Base-by-base conservation (phyloP, 2,888 invertebrate species). In the Nemotelus nigrinus region DNA sequence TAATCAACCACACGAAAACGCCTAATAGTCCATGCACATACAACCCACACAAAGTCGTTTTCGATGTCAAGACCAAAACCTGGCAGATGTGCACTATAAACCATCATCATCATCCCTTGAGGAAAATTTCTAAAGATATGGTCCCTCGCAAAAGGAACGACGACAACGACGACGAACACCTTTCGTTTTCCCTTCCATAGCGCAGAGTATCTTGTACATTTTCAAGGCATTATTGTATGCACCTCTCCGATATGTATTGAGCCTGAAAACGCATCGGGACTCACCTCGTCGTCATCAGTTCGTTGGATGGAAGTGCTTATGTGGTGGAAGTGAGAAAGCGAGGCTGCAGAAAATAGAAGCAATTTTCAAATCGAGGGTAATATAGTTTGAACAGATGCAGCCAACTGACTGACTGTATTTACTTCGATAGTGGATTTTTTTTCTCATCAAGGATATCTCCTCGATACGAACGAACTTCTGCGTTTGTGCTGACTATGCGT, bases 351-450 rank as follows among this genome's bases (percentile, higher is more conserved):
- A 64, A 41, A 7, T 45, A 58, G 10, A 45, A 41, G 60, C 48
- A 41, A 58, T 45, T 72, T 45, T 58, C 45, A 60, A 25, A 58
- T 58, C 44, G 60, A 74, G 50, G 74, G 74, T 25, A 25, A 25
- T 25, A 44, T 53, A 50, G 43, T 44, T 71, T 45, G 74, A 55
- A 74, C 74, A 74, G 74, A 74, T 74, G 74, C 63, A 68, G 67
- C 67, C 50, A 50, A 63, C 74, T 63, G 45, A 50, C 47, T 70
- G 39, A 47, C 4, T 10, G 39, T 70, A 8, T 25, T 25, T 25
- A 25, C 25, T 25, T 25, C 25, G 25, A 25, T 25, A 25, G 25
- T 25, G 25, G 25, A 0, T 25, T 25, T 25, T 25, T 25, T 25
- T 25, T 25, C 25, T 25, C 25, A 25, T 25, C 25, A 25, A 25